phyloP scores from a whole-genome alignment of 2,797 vertebrate genomes.

The Sebastes diaconus region DNA sequence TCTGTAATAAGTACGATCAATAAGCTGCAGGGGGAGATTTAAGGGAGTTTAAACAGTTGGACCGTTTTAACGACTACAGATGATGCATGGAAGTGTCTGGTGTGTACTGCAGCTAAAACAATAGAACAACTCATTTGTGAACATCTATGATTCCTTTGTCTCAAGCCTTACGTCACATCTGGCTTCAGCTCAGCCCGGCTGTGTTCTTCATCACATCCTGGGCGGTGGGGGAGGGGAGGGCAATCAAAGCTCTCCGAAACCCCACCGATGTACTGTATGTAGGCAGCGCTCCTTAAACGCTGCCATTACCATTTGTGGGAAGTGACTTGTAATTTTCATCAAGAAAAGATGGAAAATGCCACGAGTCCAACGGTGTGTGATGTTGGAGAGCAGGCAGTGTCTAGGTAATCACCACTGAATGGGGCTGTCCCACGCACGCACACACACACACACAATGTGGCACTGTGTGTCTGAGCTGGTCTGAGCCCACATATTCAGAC shows the following conservation, averaged over 20 bases:
- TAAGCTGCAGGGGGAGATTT: not conserved
- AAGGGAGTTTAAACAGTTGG: not conserved
- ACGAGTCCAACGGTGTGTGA: not conserved
- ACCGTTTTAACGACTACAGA: not conserved
- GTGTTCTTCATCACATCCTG: constrained; percentile 54
- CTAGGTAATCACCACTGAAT: not conserved
- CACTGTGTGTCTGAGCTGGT: not conserved
- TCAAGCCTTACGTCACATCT: constrained; percentile 75
- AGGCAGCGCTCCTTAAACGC: constrained; percentile 25
- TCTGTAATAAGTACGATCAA: constrained; percentile 12
- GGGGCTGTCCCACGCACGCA: not conserved
- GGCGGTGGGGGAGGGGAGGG: constrained; percentile 53
- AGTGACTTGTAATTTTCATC: not conserved
- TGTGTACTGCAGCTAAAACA: constrained; percentile 38
- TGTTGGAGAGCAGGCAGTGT: not conserved
- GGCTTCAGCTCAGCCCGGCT: constrained; percentile 59
- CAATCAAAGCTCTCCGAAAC: constrained; percentile 41
- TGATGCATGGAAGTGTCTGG: not conserved
- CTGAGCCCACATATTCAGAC: not conserved
- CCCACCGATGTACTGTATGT: constrained; percentile 43
- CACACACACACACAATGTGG: not conserved
- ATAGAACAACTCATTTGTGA: constrained; percentile 53
- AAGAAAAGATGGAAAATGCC: not conserved
- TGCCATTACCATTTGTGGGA: constrained; percentile 15
- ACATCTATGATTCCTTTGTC: constrained; percentile 74